Evolutionary conservation across 2,797 vertebrate genomes (phyloP).

Genomic region (Leptatherina wallacei): DNA sequence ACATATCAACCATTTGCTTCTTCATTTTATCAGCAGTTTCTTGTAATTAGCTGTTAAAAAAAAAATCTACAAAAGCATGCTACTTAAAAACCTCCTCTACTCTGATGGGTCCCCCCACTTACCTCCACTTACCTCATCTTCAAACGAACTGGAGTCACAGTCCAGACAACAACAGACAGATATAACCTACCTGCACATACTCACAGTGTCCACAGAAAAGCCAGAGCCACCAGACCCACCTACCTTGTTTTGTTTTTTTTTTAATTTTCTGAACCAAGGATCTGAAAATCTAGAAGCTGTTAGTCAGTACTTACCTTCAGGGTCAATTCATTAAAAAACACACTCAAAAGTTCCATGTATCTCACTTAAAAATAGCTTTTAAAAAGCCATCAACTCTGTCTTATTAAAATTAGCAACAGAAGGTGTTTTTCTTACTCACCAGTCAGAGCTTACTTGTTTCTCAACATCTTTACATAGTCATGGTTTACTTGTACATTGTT

Average conservation of each 20-base stretch:
- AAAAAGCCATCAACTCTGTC: conserved; percentile 77
- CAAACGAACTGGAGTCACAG: conserved; percentile 52
- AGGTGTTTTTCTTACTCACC: conserved; percentile 89
- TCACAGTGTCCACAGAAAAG: conserved; percentile 74
- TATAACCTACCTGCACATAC: conserved; percentile 82
- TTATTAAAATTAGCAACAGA: conserved; percentile 86
- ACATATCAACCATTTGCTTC: background rate
- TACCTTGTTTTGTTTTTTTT: conserved; percentile 74
- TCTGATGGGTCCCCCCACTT: conserved; percentile 66
- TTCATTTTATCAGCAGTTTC: background rate
- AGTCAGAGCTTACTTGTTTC: conserved; percentile 88
- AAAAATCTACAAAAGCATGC: background rate
- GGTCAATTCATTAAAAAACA: conserved; percentile 83
- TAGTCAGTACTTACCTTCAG: conserved; percentile 85
- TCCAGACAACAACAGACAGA: conserved; percentile 79
- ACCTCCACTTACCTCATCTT: conserved; percentile 78
- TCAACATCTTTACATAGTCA: conserved; percentile 89
- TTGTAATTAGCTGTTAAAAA: background rate
- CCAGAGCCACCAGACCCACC: conserved; percentile 72
- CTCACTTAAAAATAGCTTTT: conserved; percentile 79
- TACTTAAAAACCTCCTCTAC: background rate
- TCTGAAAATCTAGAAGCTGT: conserved; percentile 83
- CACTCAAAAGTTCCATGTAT: conserved; percentile 85
- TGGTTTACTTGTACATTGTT: conserved; percentile 88
- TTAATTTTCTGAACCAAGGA: conserved; percentile 46